Conservation (phyloP, 2,113 vertebrate genomes). For the Sinosuthora webbiana region DNA sequence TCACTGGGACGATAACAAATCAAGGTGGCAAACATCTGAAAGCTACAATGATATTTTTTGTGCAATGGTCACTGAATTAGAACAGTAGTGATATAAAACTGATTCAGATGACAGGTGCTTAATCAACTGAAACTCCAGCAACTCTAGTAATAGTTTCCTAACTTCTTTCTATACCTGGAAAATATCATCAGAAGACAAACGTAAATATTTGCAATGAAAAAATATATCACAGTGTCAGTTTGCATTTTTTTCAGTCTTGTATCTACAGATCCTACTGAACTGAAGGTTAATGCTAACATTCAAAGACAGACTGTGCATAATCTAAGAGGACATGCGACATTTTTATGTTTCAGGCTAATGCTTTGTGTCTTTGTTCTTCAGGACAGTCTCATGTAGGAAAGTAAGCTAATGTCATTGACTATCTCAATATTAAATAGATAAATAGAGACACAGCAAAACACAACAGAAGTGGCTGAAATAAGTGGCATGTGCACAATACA, state of each 20-base stretch:
- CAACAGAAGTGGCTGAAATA: neutral
- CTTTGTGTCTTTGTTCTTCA: conserved; percentile 9
- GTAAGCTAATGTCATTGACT: conserved; percentile 21
- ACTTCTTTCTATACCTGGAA: conserved; percentile 15
- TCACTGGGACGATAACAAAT: neutral
- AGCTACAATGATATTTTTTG: neutral
- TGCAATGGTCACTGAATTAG: conserved; percentile 18
- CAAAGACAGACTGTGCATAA: conserved; percentile 42
- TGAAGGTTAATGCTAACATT: conserved; percentile 54
- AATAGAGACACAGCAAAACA: neutral
- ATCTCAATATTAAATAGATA: neutral
- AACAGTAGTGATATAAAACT: conserved; percentile 17
- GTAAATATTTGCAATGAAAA: conserved; percentile 19
- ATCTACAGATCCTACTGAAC: neutral
- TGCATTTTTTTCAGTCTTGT: neutral
- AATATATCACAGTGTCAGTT: neutral
- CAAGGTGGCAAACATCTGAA: neutral
- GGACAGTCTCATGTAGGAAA: neutral
- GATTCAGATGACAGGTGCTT: neutral
- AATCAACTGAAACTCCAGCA: conserved; percentile 5
- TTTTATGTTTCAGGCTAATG: conserved; percentile 36
- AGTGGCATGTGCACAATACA: neutral
- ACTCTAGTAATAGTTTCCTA: neutral
- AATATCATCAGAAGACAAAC: conserved; percentile 23
- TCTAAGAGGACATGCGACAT: conserved; percentile 1